Evolutionary conservation across 2,888 invertebrate genomes (phyloP).

Genomic region (Sphaerophoria rueppellii): DNA sequence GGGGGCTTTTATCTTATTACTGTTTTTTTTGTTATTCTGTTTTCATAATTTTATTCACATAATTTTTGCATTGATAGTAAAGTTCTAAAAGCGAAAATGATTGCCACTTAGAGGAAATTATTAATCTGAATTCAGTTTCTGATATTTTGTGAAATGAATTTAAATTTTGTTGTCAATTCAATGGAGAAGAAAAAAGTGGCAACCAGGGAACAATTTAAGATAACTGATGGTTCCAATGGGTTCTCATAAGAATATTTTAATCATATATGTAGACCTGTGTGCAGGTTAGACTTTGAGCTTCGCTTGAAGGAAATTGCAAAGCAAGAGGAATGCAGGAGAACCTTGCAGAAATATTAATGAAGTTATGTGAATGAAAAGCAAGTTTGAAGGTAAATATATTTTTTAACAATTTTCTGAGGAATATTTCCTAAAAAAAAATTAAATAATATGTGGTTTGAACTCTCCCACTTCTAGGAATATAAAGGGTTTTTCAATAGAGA

Average conservation of each 20-base stretch:
- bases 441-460: not conserved
- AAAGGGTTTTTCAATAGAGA: too few relatives aligned
- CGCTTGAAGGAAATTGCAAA: constrained; percentile 37
- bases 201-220: constrained; percentile 51
- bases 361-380: constrained; percentile 6
- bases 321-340: constrained; percentile 35
- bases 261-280: not conserved
- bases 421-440: not conserved
- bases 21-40: constrained; percentile 15
- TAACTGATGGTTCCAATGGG: constrained; percentile 63
- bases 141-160: too few relatives aligned
- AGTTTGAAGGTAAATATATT: constrained; percentile 56
- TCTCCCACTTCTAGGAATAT: too few relatives aligned
- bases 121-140: not conserved
- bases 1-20: not conserved
- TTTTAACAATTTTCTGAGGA: constrained; percentile 5
- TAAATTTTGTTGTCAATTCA: too few relatives aligned
- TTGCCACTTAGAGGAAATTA: not conserved
- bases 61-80: constrained; percentile 59
- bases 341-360: constrained; percentile 29
- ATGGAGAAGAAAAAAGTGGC: not conserved
- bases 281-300: too few relatives aligned
- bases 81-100: not conserved
- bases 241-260: constrained; percentile 35
- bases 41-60: constrained; percentile 44